A percentile compares a stretch with the other conserved stretches of the same genome.
These are phyloP conservation scores for Diarsia rubi DNA, from an alignment of 2,888 invertebrate species.

Conservation along the genomic window DNA sequence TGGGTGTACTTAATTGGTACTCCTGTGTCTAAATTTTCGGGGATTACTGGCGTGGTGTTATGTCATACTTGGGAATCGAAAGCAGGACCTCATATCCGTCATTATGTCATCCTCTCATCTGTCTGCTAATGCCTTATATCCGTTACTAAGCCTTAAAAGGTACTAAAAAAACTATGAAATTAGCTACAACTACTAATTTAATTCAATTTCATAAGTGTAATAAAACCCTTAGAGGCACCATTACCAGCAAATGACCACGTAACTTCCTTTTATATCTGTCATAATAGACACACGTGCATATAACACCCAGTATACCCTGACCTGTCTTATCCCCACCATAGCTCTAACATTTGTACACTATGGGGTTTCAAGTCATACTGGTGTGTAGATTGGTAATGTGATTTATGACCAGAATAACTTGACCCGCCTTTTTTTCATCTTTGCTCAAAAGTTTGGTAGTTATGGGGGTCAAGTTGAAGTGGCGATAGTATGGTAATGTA, in stretches of 20 bases:
- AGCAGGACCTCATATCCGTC: no score
- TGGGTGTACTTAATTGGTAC: no score
- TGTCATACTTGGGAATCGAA: no score
- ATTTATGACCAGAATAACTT: slow-evolving; percentile 8
- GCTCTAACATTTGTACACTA: slow-evolving; percentile 6
- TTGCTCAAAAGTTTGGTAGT: slow-evolving; percentile 4
- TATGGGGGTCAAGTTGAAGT: slow-evolving; percentile 65
- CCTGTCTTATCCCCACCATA: slow-evolving; percentile 44
- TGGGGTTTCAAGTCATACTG: slow-evolving; percentile 67
- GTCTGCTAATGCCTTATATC: no score
- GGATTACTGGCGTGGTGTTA: no score
- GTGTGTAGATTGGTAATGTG: slow-evolving; percentile 75
- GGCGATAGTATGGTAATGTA: slow-evolving; percentile 76
- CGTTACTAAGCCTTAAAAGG: neutral
- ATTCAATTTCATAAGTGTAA: slow-evolving; percentile 66
- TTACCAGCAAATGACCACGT: slow-evolving; percentile 63
- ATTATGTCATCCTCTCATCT: no score
- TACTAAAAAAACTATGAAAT: slow-evolving; percentile 34
- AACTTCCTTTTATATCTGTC: slow-evolving; percentile 70
- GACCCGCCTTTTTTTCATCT: slow-evolving; percentile 48
- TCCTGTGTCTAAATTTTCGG: no score
- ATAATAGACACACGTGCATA: slow-evolving; percentile 68
- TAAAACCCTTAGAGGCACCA: slow-evolving; percentile 60
- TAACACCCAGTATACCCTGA: slow-evolving; percentile 44
- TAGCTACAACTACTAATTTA: slow-evolving; percentile 43